Base-by-base conservation (phyloP, 2,888 invertebrate genomes). In the Agrotis segetum region DNA sequence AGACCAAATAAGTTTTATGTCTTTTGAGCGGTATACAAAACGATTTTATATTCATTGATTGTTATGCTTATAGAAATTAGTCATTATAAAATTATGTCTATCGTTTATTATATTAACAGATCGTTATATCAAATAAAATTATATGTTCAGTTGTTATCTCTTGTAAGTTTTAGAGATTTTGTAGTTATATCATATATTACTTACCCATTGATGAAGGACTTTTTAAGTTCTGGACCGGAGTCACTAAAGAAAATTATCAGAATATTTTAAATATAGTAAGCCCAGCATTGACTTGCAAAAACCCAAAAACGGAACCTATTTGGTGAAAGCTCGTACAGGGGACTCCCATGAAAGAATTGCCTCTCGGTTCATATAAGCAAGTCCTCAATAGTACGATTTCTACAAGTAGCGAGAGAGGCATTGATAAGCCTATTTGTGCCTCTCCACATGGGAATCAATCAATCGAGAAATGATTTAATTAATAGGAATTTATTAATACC, bases 241-340 rank as follows among this genome's bases (percentile, higher is more conserved):
- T 50, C 19, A 64, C 52, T 13, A 44, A 64, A 53, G 40, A 64
- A 1, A 63, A 64, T 64, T 53, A n/a, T 19, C 24, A 46, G 11
- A 64, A 64, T 64, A 53, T 64, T 64, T 63, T 53, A 24, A 64
- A 64, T 53, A 2, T 50, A 19, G n/a, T 53, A 53, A 64, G 63
- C 21, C 52, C 53, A 53, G 53, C 63, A 64, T 6, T 64, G 44
- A 53, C 52, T 64, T 64, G 53, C 21, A 16, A 64, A 44, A 53
- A 64, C 13, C 50, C 13, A 50, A 50, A 50, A 4, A 50, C 17
- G 47, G 47, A 47, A 47, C 0, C 7, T 47, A 47, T 47, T 47
- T 47, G 47, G 47, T 47, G 47, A 47, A 47, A 47, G 47, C 47
- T 47, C n/a, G 62, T 52, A 40, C 50, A 40, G 52, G 62, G 11